These are phyloP conservation scores for Parambassis ranga DNA, from an alignment of 2,797 vertebrate species.

Conservation along the genomic window DNA sequence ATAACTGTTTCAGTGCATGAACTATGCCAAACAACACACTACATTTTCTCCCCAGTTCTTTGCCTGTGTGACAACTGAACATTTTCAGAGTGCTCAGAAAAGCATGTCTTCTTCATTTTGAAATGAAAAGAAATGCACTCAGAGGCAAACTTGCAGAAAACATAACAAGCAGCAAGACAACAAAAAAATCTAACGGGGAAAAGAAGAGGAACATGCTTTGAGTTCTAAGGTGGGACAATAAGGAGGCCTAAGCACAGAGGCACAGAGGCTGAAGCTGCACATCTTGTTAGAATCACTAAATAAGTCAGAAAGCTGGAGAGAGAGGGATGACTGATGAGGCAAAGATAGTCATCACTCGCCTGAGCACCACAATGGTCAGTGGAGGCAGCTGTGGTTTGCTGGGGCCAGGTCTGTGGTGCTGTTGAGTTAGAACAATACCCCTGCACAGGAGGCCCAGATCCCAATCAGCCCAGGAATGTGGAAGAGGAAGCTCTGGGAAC, in stretches of 20 bases:
- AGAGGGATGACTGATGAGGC: constrained; percentile 49
- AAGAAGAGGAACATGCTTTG: not conserved
- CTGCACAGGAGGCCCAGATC: constrained; percentile 75
- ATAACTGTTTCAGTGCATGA: constrained; percentile 52
- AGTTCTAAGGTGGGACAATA: not conserved
- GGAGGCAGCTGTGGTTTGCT: constrained; percentile 62
- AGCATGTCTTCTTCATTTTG: too few relatives aligned
- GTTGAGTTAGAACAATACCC: constrained; percentile 71
- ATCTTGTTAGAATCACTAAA: constrained; percentile 31
- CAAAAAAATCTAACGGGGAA: not conserved
- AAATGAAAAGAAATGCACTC: too few relatives aligned
- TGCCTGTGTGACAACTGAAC: not conserved
- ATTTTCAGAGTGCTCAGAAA: not conserved
- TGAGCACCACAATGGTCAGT: constrained; percentile 61
- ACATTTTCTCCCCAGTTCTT: not conserved
- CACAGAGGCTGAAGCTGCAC: constrained; percentile 45
- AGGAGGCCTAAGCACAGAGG: constrained; percentile 6
- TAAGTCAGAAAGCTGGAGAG: constrained; percentile 29
- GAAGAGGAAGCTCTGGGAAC: constrained; percentile 82
- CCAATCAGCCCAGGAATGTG: constrained; percentile 84
- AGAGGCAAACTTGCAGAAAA: constrained; percentile 33
- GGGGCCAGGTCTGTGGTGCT: constrained; percentile 63
- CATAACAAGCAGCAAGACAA: not conserved
- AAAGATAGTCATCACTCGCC: constrained; percentile 59
- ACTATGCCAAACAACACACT: not conserved